A percentile compares a stretch with the other conserved stretches of the same genome.
phyloP scores from a whole-genome alignment of 1,140 invertebrate species.

The Reticulitermes speratus region DNA sequence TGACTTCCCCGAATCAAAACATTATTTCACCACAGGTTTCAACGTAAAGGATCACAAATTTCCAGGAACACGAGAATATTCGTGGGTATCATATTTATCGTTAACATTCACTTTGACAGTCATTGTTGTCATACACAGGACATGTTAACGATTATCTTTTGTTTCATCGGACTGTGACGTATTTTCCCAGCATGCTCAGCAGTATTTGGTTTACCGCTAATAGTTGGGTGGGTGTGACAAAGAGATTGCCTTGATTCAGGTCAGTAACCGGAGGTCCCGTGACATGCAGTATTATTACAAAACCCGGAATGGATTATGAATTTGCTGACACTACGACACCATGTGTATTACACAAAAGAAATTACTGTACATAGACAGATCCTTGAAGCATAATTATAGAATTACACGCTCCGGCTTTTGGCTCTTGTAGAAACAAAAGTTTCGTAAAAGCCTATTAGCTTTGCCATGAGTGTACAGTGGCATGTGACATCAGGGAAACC shows the following conservation, averaged over 20 bases:
- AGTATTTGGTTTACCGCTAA: not conserved
- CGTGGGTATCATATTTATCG: not conserved
- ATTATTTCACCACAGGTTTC: not conserved
- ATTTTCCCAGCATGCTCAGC: too few relatives aligned
- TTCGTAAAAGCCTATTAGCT: too few relatives aligned
- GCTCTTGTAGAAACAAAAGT: too few relatives aligned
- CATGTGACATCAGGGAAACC: too few relatives aligned
- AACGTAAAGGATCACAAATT: not conserved
- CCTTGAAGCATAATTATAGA: too few relatives aligned
- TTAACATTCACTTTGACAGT: not conserved
- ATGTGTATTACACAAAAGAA: too few relatives aligned
- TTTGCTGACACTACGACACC: too few relatives aligned
- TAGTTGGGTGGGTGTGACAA: not conserved
- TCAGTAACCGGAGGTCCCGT: not conserved
- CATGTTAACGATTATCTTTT: not conserved
- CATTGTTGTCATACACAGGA: not conserved
- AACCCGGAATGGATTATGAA: too few relatives aligned
- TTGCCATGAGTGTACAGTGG: too few relatives aligned
- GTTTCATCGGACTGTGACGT: not conserved
- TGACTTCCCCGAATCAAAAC: not conserved
- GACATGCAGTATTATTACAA: too few relatives aligned
- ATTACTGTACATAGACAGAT: too few relatives aligned
- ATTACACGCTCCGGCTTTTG: too few relatives aligned
- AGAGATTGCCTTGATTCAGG: not conserved
- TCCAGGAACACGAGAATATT: not conserved